Percentiles rank a stretch among this genome's conserved stretches.
These are phyloP conservation scores for Zosterops lateralis DNA, from an alignment of 2,113 vertebrate genomes.

Conservation along the genomic window DNA sequence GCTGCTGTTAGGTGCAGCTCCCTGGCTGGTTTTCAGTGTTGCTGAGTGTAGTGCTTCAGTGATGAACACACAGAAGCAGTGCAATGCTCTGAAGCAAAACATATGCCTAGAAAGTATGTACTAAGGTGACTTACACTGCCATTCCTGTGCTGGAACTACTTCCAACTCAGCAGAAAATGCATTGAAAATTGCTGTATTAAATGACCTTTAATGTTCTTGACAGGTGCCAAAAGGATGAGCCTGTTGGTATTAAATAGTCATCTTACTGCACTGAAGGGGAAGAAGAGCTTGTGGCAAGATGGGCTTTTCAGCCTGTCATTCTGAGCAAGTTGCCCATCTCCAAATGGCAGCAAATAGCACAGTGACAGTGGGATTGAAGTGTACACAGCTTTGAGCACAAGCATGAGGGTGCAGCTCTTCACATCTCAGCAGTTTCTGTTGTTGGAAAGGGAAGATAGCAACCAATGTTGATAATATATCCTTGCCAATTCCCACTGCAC, in stretches of 20 bases:
- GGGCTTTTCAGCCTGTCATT: background rate
- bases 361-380: background rate
- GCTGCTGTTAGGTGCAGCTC: background rate
- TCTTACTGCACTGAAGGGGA: background rate
- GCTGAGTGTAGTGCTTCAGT: background rate
- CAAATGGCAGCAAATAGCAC: background rate
- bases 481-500: background rate
- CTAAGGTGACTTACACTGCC: background rate
- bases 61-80: rapidly evolving
- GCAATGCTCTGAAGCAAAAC: background rate
- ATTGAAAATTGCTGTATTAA: background rate
- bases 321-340: background rate
- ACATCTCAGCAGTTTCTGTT: background rate
- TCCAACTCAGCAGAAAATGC: background rate
- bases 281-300: background rate
- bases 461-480: background rate
- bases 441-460: background rate
- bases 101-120: background rate
- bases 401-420: background rate
- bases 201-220: background rate
- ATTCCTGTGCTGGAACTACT: background rate
- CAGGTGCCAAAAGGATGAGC: background rate
- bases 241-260: background rate
- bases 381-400: background rate
- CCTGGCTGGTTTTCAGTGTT: background rate